Evolutionary conservation across 2,888 invertebrate species (phyloP).

Genomic region (Hymenopus coronatus): DNA sequence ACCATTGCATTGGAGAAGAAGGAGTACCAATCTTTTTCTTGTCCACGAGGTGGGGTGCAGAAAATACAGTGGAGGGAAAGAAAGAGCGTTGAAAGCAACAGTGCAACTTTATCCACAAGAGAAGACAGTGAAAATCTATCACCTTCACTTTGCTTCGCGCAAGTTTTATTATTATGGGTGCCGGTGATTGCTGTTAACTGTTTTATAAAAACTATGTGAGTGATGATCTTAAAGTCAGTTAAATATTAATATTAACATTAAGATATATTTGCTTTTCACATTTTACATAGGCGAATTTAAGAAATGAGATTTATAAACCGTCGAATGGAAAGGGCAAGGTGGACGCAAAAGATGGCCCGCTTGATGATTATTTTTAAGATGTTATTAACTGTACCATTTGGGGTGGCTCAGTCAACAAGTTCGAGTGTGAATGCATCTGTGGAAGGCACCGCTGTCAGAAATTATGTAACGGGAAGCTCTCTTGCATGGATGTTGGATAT

Average conservation of each 20-base stretch:
- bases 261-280: not conserved
- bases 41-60: not conserved
- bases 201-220: not conserved
- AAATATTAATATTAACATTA: too few relatives aligned
- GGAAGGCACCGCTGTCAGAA: not conserved
- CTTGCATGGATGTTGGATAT: slow-evolving; percentile 53
- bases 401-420: not conserved
- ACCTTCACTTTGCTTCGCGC: not conserved
- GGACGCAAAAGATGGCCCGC: not conserved
- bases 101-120: not conserved
- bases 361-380: not conserved
- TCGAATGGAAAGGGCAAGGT: not conserved
- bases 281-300: not conserved
- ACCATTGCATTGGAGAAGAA: not conserved
- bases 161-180: not conserved
- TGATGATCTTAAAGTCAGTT: not conserved
- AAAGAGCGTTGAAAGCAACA: not conserved
- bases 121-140: not conserved
- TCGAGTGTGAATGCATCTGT: not conserved
- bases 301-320: not conserved
- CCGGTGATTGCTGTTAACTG: not conserved
- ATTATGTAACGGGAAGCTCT: not conserved
- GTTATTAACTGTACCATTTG: not conserved
- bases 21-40: not conserved
- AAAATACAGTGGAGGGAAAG: not conserved